These are phyloP conservation scores for Apodemia zela DNA, from an alignment of 2,888 invertebrate genomes.

Conservation along the genomic window DNA sequence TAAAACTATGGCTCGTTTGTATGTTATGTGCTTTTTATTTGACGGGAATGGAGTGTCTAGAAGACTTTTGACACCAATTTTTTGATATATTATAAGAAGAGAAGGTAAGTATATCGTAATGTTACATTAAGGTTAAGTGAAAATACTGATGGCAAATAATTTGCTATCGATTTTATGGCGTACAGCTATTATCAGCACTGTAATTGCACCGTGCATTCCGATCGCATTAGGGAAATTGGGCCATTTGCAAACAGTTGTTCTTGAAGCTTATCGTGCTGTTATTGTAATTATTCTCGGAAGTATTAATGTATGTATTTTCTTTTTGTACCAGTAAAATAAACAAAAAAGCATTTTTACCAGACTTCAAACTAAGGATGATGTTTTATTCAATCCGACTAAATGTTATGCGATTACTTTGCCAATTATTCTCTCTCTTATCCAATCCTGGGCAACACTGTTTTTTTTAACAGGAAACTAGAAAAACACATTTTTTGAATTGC, in stretches of 20 bases:
- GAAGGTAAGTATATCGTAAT: background rate
- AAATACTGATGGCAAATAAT: slow-evolving; percentile 29
- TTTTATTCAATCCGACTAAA: no score
- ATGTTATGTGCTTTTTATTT: no score
- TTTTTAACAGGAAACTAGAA: no score
- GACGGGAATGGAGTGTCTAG: no score
- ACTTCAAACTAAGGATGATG: no score
- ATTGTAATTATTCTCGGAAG: background rate
- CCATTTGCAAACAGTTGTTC: slow-evolving; percentile 14
- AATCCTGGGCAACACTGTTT: no score
- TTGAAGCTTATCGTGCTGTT: background rate
- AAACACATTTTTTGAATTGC: no score
- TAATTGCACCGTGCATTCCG: slow-evolving; percentile 23
- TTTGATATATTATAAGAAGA: background rate
- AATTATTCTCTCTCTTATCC: no score
- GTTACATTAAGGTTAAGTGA: slow-evolving; percentile 25
- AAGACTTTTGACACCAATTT: no score
- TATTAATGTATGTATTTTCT: background rate
- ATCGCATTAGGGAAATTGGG: slow-evolving; percentile 5
- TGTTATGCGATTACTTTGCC: no score
- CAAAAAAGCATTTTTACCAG: no score
- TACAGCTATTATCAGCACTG: slow-evolving; percentile 26
- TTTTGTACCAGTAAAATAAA: background rate
- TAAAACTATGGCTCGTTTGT: no score
- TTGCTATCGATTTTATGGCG: slow-evolving; percentile 27